Percentiles rank a stretch among this genome's conserved stretches.
phyloP scores from a whole-genome alignment of 2,888 invertebrate genomes.

The Lasioglossum morio region DNA sequence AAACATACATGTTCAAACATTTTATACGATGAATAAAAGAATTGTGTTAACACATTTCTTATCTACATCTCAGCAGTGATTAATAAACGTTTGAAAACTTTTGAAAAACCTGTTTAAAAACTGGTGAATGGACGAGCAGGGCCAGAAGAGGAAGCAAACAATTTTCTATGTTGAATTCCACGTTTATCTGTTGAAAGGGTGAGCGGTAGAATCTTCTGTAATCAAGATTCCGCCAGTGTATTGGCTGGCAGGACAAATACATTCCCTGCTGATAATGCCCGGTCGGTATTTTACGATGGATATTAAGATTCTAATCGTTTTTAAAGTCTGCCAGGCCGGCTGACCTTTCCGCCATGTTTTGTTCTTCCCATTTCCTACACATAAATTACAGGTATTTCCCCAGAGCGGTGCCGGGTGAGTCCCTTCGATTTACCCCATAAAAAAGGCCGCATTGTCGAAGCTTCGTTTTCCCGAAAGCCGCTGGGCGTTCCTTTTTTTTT shows the following conservation, averaged over 20 bases:
- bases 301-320: constrained; percentile 67
- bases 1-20: background rate
- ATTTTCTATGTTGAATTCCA: background rate
- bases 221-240: constrained; percentile 27
- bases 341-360: constrained; percentile 66
- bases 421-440: constrained; percentile 73
- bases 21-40: background rate
- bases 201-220: background rate
- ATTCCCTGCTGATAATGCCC: constrained; percentile 51
- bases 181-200: background rate
- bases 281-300: constrained; percentile 56
- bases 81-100: background rate
- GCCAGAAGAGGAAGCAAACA: background rate
- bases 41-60: background rate
- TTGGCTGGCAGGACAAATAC: constrained; percentile 52
- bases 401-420: constrained; percentile 53
- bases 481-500: constrained; percentile 74
- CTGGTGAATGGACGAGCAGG: background rate
- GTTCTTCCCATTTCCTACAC: constrained; percentile 69
- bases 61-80: background rate
- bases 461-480: constrained; percentile 71
- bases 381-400: constrained; percentile 72
- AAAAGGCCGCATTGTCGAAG: constrained; percentile 71
- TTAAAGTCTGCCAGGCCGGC: constrained; percentile 60
- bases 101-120: background rate